Evolutionary conservation across 2,113 vertebrate species (phyloP).

Genomic region (Elgaria multicarinata): DNA sequence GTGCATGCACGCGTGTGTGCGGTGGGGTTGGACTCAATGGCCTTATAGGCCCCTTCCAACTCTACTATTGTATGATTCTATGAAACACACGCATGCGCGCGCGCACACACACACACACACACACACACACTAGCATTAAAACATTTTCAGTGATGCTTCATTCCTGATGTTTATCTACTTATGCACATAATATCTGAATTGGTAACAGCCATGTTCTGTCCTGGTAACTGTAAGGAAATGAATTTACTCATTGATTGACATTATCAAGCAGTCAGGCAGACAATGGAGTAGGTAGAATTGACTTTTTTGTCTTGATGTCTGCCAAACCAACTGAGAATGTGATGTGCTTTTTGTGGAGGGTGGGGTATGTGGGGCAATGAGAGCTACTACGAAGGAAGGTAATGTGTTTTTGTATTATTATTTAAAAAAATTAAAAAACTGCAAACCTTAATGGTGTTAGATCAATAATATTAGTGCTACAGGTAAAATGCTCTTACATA

Average conservation of each 20-base stretch:
- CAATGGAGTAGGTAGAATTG: constrained; percentile 76
- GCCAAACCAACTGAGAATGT: constrained; percentile 76
- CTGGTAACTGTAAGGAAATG: constrained; percentile 67
- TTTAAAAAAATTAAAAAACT: constrained; percentile 68
- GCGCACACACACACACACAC: neutral
- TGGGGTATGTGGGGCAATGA: constrained; percentile 58
- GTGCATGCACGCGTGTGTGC: too few relatives aligned
- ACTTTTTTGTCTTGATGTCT: constrained; percentile 76
- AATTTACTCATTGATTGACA: constrained; percentile 82
- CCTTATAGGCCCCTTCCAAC: too few relatives aligned
- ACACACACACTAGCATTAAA: neutral
- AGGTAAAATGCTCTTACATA: constrained; percentile 78
- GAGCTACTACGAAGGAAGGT: constrained; percentile 68
- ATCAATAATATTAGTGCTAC: constrained; percentile 81
- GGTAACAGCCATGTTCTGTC: constrained; percentile 70
- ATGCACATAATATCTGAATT: constrained; percentile 40
- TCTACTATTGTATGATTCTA: too few relatives aligned
- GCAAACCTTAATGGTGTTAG: constrained; percentile 77
- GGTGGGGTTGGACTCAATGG: too few relatives aligned
- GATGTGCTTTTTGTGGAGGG: constrained; percentile 57
- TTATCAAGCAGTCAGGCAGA: constrained; percentile 79
- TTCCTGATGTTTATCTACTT: neutral
- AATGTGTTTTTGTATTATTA: constrained; percentile 68
- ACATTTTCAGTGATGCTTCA: neutral
- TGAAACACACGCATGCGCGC: too few relatives aligned